Base-by-base conservation (phyloP, 2,113 vertebrate genomes). In the Mastomys natalensis region DNA sequence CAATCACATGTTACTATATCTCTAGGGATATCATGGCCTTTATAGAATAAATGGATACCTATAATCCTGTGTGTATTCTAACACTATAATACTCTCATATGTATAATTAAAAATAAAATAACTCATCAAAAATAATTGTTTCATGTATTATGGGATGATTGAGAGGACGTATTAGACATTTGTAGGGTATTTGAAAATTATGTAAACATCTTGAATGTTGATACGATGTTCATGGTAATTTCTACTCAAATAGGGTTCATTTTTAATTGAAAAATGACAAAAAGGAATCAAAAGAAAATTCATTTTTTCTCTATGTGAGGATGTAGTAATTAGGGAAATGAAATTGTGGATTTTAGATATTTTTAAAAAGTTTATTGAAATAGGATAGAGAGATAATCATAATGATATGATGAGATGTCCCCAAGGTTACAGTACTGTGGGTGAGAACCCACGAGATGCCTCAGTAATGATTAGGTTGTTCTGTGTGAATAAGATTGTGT, bases 401-500 rank as follows among this genome's bases (percentile, higher is more conserved):
- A 98, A 97, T 92, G 58, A 1, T 95, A 81, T 96, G 95, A 98
- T 94, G 96, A 97, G 93, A 95, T 95, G 72, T 97, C 97, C 97
- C 98, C 89, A 97, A 98, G 87, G 87, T 97, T 97, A 96, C 97
- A 76, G 85, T 68, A 88, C 0, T 78, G 48, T 3, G 37, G 0
- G 76, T n/a, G 70, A 93, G 97, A 98, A 97, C 95, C 97, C 92
- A 93, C 84, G 87, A 90, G 96, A 96, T 86, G 97, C 95, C 97
- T 92, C 98, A 97, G 96, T 98, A 98, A 98, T 97, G 98, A 98
- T 98, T 98, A 98, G 85, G 84, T 97, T 72, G 88, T 98, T 97
- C 92, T 97, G 95, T 89, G 58, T 93, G 84, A 97, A 87, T 85
- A 86, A 96, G 89, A n/a, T n/a, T 82, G 6, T 78, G 21, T 43